Evolutionary conservation across 2,888 invertebrate genomes (phyloP).

Genomic region (Sesia apiformis): DNA sequence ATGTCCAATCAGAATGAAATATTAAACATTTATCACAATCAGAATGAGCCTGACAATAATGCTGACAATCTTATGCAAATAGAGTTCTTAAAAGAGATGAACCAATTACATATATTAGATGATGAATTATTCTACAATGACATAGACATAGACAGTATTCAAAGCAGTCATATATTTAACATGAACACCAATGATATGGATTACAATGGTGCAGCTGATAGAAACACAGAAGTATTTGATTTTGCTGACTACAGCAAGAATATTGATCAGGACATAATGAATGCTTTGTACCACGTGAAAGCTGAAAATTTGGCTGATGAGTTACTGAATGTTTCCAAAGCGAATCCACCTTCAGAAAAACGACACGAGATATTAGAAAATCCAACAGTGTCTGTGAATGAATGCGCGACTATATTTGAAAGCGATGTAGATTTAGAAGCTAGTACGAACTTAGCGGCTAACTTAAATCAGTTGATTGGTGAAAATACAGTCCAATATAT

Average conservation of each 20-base stretch:
- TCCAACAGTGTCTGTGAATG: constrained; percentile 42
- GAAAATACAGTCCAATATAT: constrained; percentile 64
- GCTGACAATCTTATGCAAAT: constrained; percentile 52
- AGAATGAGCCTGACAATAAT: constrained; percentile 24
- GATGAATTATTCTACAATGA: constrained; percentile 61
- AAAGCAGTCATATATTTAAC: constrained; percentile 49
- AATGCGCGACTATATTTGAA: constrained; percentile 64
- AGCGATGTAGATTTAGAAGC: constrained; percentile 65
- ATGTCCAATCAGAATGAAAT: constrained; percentile 43
- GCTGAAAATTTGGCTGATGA: constrained; percentile 46
- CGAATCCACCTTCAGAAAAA: constrained; percentile 20
- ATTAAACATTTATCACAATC: constrained; percentile 29
- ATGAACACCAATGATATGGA: constrained; percentile 39
- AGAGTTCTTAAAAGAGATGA: constrained; percentile 60
- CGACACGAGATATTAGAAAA: constrained; percentile 17
- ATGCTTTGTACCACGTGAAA: constrained; percentile 43
- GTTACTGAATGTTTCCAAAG: constrained; percentile 36
- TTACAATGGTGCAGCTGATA: constrained; percentile 26
- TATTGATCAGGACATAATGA: constrained; percentile 57
- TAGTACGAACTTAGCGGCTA: constrained; percentile 58
- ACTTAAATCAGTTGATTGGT: constrained; percentile 61
- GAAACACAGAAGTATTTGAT: constrained; percentile 48
- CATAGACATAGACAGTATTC: constrained; percentile 57
- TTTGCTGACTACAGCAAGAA: constrained; percentile 37
- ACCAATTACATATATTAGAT: constrained; percentile 53